A percentile compares a stretch with the other conserved stretches of the same genome.
Conservation (phyloP, 1,140 invertebrate genomes). For the Drosophila varians region DNA sequence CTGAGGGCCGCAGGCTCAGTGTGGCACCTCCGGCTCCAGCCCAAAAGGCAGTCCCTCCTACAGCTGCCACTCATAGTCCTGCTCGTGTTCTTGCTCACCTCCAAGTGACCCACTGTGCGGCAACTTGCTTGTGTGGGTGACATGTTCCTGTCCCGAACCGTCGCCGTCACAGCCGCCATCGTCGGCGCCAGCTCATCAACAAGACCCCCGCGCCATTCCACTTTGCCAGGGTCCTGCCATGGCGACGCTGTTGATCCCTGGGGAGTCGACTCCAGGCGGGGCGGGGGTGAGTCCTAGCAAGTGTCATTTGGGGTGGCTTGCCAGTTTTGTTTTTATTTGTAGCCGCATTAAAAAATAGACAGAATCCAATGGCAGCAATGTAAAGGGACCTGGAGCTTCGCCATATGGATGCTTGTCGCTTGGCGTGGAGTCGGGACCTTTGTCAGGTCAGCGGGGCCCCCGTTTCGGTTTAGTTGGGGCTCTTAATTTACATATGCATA, state of each 20-base stretch:
- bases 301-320: conserved; percentile 51
- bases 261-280: conserved; percentile 46
- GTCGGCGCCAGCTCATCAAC: conserved; percentile 74
- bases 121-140: conserved; percentile 65
- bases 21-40: neutral
- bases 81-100: conserved; percentile 1
- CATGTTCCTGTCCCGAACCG: conserved; percentile 49
- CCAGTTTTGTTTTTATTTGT: conserved; percentile 70
- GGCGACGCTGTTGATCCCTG: conserved; percentile 68
- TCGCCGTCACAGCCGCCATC: conserved; percentile 54
- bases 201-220: conserved; percentile 17
- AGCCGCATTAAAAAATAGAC: conserved; percentile 74
- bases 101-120: conserved; percentile 37
- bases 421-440: conserved; percentile 21
- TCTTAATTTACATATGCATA: no score
- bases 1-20: conserved; percentile 28
- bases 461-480: neutral
- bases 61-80: neutral
- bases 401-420: conserved; percentile 60
- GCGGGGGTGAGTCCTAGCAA: conserved; percentile 30
- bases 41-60: neutral
- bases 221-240: conserved; percentile 31
- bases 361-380: conserved; percentile 49
- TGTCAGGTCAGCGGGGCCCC: conserved; percentile 1
- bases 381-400: conserved; percentile 58